phyloP scores from a whole-genome alignment of 2,113 vertebrate genomes.

The Dunckerocampus dactyliophorus region DNA sequence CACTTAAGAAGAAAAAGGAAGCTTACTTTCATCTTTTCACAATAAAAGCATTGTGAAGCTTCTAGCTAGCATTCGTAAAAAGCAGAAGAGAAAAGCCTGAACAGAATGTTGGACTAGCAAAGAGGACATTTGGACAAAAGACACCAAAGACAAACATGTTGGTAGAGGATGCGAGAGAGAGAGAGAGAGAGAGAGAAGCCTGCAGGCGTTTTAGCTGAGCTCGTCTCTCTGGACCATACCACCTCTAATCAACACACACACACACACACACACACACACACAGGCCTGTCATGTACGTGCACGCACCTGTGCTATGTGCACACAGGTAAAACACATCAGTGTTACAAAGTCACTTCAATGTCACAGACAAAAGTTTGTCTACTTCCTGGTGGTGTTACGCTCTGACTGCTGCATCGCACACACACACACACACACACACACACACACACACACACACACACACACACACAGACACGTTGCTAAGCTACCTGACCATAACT shows the following conservation, averaged over 20 bases:
- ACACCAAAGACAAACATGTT: neutral
- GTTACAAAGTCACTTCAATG: too few relatives aligned
- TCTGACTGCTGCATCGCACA: too few relatives aligned
- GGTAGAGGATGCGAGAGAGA: conserved; percentile 35
- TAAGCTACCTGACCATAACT: too few relatives aligned
- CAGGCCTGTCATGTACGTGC: neutral
- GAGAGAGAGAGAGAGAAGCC: conserved; percentile 33
- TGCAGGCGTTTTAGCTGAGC: conserved; percentile 53
- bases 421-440: too few relatives aligned
- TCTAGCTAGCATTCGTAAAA: too few relatives aligned
- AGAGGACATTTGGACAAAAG: neutral
- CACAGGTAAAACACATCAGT: too few relatives aligned
- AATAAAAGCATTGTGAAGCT: neutral
- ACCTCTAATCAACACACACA: conserved; percentile 49
- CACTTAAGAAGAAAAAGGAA: too few relatives aligned
- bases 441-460: too few relatives aligned
- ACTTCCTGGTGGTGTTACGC: too few relatives aligned
- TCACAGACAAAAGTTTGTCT: too few relatives aligned
- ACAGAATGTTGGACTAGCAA: neutral
- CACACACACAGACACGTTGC: too few relatives aligned
- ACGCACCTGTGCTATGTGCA: too few relatives aligned
- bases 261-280: conserved; percentile 30
- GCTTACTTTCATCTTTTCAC: neutral
- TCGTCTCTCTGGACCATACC: conserved; percentile 37
- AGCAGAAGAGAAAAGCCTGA: neutral